phyloP scores from a whole-genome alignment of 2,797 vertebrate species.

The Coccyzus lansbergi region DNA sequence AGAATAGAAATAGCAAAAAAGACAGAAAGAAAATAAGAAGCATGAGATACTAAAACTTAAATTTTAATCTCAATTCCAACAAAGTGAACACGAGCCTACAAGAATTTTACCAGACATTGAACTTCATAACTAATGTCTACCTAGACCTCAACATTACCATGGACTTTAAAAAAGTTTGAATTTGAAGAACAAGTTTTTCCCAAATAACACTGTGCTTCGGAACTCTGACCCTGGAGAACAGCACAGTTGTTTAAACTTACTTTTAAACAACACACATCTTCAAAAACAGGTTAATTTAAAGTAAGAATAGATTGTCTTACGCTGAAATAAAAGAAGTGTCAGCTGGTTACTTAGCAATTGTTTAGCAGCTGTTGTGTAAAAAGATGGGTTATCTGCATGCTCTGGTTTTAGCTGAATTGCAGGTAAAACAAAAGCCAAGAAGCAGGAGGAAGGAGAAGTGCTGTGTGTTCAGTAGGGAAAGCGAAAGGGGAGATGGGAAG shows the following conservation, averaged over 20 bases:
- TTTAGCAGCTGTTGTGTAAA: not conserved
- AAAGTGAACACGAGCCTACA: not conserved
- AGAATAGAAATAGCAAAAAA: not conserved
- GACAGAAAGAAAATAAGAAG: not conserved
- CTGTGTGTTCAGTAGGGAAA: not conserved
- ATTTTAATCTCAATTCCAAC: not conserved
- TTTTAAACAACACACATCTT: not conserved
- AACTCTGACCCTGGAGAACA: not conserved
- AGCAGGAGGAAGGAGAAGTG: not conserved
- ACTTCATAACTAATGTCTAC: not conserved
- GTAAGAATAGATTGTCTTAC: not conserved
- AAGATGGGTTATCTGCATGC: not conserved
- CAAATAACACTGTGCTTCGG: not conserved
- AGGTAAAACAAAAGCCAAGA: not conserved
- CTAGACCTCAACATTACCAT: not conserved
- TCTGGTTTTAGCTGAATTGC: not conserved
- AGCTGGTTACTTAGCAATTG: not conserved
- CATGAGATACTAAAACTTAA: not conserved
- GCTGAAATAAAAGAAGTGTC: not conserved
- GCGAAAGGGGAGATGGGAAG: not conserved
- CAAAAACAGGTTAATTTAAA: not conserved
- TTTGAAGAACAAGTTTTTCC: not conserved
- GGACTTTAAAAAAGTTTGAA: not conserved
- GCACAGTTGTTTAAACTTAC: not conserved
- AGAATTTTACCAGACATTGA: not conserved